A percentile compares a stretch with the other conserved stretches of the same genome.
Conservation (phyloP, 2,888 invertebrate genomes). For the Cantharis rustica region DNA sequence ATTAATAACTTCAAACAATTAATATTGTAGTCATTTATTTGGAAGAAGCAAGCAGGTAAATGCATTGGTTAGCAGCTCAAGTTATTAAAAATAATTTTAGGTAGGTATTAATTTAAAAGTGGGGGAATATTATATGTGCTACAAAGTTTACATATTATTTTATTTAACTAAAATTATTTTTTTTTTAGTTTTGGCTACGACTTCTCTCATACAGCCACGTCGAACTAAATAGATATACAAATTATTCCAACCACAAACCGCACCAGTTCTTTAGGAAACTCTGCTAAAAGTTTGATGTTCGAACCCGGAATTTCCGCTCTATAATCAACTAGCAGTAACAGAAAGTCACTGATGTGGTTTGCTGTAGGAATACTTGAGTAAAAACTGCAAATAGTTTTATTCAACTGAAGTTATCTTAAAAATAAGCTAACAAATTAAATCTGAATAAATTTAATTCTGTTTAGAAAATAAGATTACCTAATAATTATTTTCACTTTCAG, state of each 20-base stretch:
- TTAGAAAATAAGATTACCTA: too few relatives aligned
- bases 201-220: not conserved
- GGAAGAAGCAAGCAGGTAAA: not conserved
- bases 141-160: too few relatives aligned
- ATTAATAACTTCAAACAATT: not conserved
- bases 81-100: not conserved
- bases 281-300: not conserved
- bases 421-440: not conserved
- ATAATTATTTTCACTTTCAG: not conserved
- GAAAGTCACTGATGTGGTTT: not conserved
- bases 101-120: not conserved
- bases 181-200: too few relatives aligned
- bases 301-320: not conserved
- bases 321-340: not conserved
- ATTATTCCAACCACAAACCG: not conserved
- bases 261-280: not conserved
- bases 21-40: not conserved
- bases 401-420: not conserved
- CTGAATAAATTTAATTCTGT: not conserved
- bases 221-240: not conserved
- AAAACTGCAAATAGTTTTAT: not conserved
- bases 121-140: too few relatives aligned
- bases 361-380: not conserved
- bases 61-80: not conserved
- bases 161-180: too few relatives aligned